Percentiles rank a stretch among this genome's conserved stretches.
These are phyloP conservation scores for Berghia stephanieae DNA, from an alignment of 1,140 invertebrate species.

Conservation along the genomic window DNA sequence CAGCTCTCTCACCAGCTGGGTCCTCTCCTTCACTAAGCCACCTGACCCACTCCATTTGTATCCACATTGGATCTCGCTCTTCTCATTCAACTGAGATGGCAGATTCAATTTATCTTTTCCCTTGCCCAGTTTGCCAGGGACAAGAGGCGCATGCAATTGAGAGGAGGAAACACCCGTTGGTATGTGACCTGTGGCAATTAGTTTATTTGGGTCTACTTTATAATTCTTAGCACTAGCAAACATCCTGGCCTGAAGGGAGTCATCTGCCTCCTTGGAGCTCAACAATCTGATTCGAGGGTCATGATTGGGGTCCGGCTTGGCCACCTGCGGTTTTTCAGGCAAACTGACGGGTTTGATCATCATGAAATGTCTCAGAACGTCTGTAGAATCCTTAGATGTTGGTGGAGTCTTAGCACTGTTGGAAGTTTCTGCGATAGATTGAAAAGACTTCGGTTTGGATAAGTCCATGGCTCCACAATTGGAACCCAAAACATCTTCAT, in stretches of 20 bases:
- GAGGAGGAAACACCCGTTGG: constrained; percentile 14
- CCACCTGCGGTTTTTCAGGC: neutral
- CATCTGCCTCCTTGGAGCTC: neutral
- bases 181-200: neutral
- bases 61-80: constrained; percentile 26
- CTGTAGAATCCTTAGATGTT: neutral
- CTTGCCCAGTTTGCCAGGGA: neutral
- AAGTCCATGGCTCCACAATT: constrained; percentile 32
- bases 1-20: constrained; percentile 21
- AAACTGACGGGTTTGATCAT: neutral
- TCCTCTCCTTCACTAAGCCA: constrained; percentile 27
- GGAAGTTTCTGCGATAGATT: neutral
- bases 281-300: neutral
- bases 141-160: too few species aligned
- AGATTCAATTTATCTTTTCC: neutral
- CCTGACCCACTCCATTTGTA: constrained; percentile 33
- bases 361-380: neutral
- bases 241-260: neutral
- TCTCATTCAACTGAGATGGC: too few species aligned
- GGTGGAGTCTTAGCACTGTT: neutral
- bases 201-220: neutral
- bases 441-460: constrained; percentile 18
- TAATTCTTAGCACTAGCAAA: constrained; percentile 12
- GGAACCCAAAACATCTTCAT: neutral
- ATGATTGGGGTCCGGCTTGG: neutral